These are phyloP conservation scores for Gambusia yucatana DNA, from an alignment of 2,797 vertebrate species.

Conservation along the genomic window DNA sequence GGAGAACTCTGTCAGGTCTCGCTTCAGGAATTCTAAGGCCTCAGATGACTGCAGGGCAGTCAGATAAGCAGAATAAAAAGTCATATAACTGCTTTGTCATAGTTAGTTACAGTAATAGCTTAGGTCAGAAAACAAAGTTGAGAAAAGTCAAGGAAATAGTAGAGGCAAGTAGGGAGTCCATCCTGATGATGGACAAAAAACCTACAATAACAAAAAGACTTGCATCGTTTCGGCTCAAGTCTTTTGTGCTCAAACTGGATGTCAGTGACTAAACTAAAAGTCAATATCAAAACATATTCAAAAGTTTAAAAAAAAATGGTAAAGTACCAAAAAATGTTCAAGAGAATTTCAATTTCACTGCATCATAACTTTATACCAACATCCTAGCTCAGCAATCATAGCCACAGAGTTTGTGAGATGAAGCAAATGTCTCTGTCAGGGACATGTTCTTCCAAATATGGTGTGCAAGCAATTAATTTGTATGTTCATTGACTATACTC, in stretches of 20 bases:
- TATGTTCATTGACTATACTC: not conserved
- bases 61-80: not conserved
- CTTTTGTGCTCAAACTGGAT: not conserved
- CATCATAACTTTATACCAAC: not conserved
- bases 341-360: not conserved
- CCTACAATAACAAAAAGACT: not conserved
- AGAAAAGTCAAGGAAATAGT: not conserved
- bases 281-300: not conserved
- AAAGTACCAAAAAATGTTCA: not conserved
- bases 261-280: not conserved
- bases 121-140: not conserved
- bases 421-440: not conserved
- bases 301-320: not conserved
- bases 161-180: not conserved
- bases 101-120: not conserved
- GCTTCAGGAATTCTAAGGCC: constrained; percentile 95
- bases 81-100: not conserved
- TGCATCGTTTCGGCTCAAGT: not conserved
- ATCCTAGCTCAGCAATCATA: not conserved
- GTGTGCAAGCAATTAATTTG: not conserved
- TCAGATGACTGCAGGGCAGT: constrained; percentile 87
- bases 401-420: not conserved
- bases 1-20: constrained; percentile 94
- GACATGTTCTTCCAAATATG: not conserved
- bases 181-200: not conserved